phyloP scores from a whole-genome alignment of 2,797 vertebrate species.

The Gymnodraco acuticeps region DNA sequence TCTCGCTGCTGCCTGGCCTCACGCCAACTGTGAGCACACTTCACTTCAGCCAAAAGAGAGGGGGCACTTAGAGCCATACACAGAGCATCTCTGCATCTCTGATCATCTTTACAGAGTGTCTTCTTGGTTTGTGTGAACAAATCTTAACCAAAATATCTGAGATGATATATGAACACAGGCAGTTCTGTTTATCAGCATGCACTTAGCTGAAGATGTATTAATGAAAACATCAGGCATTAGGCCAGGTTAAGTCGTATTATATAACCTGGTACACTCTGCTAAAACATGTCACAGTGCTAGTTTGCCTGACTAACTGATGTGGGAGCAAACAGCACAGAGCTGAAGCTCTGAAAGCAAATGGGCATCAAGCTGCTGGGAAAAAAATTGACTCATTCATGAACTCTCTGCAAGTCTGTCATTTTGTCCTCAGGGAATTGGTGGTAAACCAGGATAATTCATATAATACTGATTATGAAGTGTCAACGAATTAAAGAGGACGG shows the following conservation, averaged over 20 bases:
- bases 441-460: background rate
- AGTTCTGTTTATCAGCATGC: constrained; percentile 40
- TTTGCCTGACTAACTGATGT: constrained; percentile 18
- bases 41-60: constrained; percentile 20
- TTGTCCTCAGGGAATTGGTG: background rate
- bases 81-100: constrained; percentile 16
- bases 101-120: constrained; percentile 19
- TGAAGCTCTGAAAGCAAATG: constrained; percentile 6
- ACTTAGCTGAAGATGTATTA: constrained; percentile 45
- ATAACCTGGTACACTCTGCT: constrained; percentile 29
- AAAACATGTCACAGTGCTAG: constrained; percentile 26
- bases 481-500: too few relatives aligned
- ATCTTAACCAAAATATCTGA: background rate
- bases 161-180: constrained; percentile 31
- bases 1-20: constrained; percentile 23
- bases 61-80: constrained; percentile 20
- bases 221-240: constrained; percentile 32
- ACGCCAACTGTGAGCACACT: constrained; percentile 1
- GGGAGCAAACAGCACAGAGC: background rate
- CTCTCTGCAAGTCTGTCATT: background rate
- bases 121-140: constrained; percentile 1
- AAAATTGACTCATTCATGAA: background rate
- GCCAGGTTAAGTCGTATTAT: constrained; percentile 43
- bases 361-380: background rate
- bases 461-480: background rate